phyloP scores from a whole-genome alignment of 2,113 vertebrate species.

The Tragelaphus scriptus region DNA sequence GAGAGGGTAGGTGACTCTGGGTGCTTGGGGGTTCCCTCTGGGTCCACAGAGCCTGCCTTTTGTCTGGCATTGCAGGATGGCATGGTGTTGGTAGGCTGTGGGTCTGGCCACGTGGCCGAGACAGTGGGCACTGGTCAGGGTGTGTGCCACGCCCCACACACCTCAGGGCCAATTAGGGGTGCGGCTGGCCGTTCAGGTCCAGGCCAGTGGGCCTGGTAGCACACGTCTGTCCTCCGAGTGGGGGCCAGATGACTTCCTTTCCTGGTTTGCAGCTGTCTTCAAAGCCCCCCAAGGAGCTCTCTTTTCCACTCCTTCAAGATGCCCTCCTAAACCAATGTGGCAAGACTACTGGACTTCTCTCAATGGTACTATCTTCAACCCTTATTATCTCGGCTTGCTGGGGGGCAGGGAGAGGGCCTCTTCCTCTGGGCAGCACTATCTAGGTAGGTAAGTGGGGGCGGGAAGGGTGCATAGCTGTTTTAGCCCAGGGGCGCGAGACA shows the following conservation, averaged over 20 bases:
- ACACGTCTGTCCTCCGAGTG: slow-evolving; percentile 55
- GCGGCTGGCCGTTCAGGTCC: slow-evolving; percentile 72
- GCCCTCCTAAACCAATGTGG: slow-evolving; percentile 88
- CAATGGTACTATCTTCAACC: slow-evolving; percentile 86
- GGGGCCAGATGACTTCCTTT: slow-evolving; percentile 12
- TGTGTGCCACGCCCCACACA: slow-evolving; percentile 58
- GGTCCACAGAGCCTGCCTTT: slow-evolving; percentile 4
- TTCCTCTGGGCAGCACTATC: slow-evolving; percentile 84
- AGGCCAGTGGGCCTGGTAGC: slow-evolving; percentile 76
- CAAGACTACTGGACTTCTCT: slow-evolving; percentile 92
- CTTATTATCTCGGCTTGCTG: slow-evolving; percentile 85
- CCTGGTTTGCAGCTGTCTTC: slow-evolving; percentile 84
- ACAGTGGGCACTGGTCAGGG: slow-evolving; percentile 61
- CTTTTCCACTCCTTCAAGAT: slow-evolving; percentile 82
- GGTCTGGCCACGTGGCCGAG: neutral
- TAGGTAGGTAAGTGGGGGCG: slow-evolving; percentile 80
- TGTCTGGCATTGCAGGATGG: slow-evolving; percentile 26
- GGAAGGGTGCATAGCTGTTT: slow-evolving; percentile 85
- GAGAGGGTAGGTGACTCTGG: slow-evolving; percentile 13
- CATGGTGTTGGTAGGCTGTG: slow-evolving; percentile 33
- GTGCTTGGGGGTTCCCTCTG: slow-evolving; percentile 15
- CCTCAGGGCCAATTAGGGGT: slow-evolving; percentile 61
- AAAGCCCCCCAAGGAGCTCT: slow-evolving; percentile 83
- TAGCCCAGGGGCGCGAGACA: slow-evolving; percentile 75
- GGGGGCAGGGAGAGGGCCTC: slow-evolving; percentile 80